phyloP scores from a whole-genome alignment of 2,113 vertebrate species.

The Orycteropus afer region DNA sequence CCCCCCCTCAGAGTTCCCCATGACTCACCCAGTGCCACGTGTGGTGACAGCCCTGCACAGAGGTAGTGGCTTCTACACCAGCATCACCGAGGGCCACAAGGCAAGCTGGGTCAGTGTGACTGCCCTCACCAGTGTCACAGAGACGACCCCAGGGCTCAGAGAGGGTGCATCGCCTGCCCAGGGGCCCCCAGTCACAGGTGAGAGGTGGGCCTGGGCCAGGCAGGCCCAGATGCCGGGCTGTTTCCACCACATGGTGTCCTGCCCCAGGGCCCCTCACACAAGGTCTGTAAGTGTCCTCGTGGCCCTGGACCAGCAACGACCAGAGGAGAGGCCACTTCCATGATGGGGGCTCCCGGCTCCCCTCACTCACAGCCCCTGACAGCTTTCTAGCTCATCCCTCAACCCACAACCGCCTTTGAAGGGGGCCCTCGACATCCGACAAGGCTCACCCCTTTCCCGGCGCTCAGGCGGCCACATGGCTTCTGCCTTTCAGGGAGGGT shows the following conservation, averaged over 20 bases:
- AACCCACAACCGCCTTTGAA: conserved; percentile 19
- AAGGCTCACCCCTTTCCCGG: not conserved
- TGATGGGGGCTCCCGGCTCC: not conserved
- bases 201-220: too few relatives aligned
- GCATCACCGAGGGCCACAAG: not conserved
- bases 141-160: not conserved
- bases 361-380: not conserved
- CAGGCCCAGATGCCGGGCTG: not conserved
- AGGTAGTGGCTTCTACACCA: rapidly evolving
- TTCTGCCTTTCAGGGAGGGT: not conserved
- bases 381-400: not conserved
- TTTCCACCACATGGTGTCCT: rapidly evolving
- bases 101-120: rapidly evolving
- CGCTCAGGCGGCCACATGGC: rapidly evolving
- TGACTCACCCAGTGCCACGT: rapidly evolving
- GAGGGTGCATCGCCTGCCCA: too few relatives aligned
- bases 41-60: not conserved
- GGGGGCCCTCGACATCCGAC: conserved; percentile 39
- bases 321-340: not conserved
- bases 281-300: too few relatives aligned
- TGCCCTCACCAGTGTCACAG: rapidly evolving
- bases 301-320: not conserved
- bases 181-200: not conserved
- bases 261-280: not conserved
- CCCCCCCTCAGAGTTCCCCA: rapidly evolving